Conservation (phyloP, 2,888 invertebrate genomes). For the Andrena flavipes region DNA sequence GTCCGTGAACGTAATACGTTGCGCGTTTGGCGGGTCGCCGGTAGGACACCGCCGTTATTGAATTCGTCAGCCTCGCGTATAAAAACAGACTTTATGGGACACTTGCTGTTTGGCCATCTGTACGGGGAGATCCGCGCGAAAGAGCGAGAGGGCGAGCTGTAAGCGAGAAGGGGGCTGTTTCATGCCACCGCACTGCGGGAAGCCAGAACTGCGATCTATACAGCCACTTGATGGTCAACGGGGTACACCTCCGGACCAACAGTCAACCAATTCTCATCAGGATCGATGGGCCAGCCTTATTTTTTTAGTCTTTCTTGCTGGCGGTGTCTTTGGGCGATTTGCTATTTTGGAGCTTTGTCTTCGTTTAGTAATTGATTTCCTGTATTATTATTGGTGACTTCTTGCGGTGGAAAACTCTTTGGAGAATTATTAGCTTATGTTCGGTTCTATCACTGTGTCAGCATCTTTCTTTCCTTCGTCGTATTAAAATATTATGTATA, state of each 20-base stretch:
- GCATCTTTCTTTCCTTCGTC: too few species aligned
- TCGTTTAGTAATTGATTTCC: background rate
- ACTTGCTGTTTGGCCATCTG: slow-evolving; percentile 81
- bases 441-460: too few species aligned
- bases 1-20: slow-evolving; percentile 73
- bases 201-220: slow-evolving; percentile 60
- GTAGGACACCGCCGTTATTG: slow-evolving; percentile 76
- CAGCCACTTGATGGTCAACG: slow-evolving; percentile 49
- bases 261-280: slow-evolving; percentile 33
- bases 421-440: too few species aligned
- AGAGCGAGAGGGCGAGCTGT: slow-evolving; percentile 38
- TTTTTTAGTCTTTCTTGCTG: background rate
- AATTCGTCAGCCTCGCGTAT: slow-evolving; percentile 80
- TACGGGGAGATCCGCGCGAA: slow-evolving; percentile 45
- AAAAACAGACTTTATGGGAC: slow-evolving; percentile 81
- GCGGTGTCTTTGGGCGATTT: background rate
- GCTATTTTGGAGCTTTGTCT: too few species aligned
- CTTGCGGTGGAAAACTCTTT: too few species aligned
- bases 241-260: slow-evolving; percentile 26
- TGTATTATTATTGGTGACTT: too few species aligned
- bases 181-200: slow-evolving; percentile 64
- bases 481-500: too few species aligned
- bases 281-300: background rate
- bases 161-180: slow-evolving; percentile 32
- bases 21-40: slow-evolving; percentile 66